These are phyloP conservation scores for Lagodon rhomboides DNA, from an alignment of 2,797 vertebrate genomes.

Conservation along the genomic window DNA sequence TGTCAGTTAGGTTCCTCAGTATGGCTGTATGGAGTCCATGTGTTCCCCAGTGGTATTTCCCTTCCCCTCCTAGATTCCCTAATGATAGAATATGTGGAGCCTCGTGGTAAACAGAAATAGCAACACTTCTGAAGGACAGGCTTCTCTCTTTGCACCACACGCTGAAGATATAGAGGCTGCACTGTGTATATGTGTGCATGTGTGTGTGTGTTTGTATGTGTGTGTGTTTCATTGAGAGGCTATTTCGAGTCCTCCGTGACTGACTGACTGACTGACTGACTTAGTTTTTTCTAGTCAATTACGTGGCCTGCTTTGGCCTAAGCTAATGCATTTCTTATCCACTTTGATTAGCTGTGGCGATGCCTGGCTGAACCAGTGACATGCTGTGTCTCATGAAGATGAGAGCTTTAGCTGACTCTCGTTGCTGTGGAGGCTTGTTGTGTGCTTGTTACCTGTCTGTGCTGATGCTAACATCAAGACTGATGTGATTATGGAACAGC, in stretches of 20 bases:
- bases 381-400: conserved; percentile 30
- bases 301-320: conserved; percentile 50
- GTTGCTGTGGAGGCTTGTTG: conserved; percentile 20
- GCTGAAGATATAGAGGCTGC: conserved; percentile 73
- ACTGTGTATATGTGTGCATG: conserved; percentile 56
- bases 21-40: conserved; percentile 43
- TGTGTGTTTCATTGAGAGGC: conserved; percentile 62
- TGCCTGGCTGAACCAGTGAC: conserved; percentile 29
- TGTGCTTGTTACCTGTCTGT: conserved; percentile 35
- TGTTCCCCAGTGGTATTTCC: conserved; percentile 63
- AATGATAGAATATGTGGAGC: conserved; percentile 75
- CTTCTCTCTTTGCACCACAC: conserved; percentile 73
- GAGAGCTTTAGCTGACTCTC: conserved; percentile 32
- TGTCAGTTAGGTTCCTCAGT: conserved; percentile 38
- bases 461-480: conserved; percentile 30
- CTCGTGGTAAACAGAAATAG: conserved; percentile 82
- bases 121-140: conserved; percentile 75
- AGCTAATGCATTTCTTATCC: conserved; percentile 50
- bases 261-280: conserved; percentile 56
- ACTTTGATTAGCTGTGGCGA: conserved; percentile 48
- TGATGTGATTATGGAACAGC: conserved; percentile 38
- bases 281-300: conserved; percentile 62
- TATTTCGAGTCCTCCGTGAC: conserved; percentile 70
- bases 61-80: conserved; percentile 69
- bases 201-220: conserved; percentile 47